Conservation (phyloP, 92 coral and sea anemone genomes). For the Plumapathes pennacea region DNA sequence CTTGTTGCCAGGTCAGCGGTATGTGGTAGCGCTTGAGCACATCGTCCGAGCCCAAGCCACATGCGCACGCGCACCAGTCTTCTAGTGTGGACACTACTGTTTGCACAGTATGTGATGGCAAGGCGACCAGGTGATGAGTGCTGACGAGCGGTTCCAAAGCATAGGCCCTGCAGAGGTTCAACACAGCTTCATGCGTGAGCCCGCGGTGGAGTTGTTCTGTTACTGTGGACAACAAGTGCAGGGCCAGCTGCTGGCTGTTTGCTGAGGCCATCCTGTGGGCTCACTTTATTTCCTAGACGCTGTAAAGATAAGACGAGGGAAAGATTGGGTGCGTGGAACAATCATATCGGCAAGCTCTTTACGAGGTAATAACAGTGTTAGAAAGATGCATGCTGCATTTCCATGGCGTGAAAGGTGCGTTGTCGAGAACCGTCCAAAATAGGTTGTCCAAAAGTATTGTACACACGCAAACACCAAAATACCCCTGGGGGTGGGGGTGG, state of each 20-base stretch:
- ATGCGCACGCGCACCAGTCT: constrained; percentile 81
- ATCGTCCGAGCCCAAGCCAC: constrained; percentile 47
- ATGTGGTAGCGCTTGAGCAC: constrained; percentile 32
- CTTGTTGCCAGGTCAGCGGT: constrained; percentile 55
- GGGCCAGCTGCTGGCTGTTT: constrained; percentile 24
- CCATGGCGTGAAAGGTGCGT: no score
- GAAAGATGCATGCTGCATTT: no score
- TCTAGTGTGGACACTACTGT: constrained; percentile 61
- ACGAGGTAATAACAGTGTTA: no score
- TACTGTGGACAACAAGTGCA: constrained; percentile 44
- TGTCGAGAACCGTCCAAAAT: no score
- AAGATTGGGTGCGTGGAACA: no score
- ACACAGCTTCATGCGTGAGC: constrained; percentile 70
- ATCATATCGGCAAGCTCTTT: no score
- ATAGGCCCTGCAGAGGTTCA: constrained; percentile 71
- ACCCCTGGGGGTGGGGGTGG: no score
- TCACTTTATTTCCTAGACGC: not conserved
- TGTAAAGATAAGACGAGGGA: no score
- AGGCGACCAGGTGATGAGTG: constrained; percentile 56
- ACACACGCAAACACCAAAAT: no score
- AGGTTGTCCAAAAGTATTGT: no score
- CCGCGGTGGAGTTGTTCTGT: constrained; percentile 62
- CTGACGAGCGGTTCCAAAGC: constrained; percentile 74
- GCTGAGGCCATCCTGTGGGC: not conserved
- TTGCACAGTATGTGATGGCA: constrained; percentile 43